A percentile compares a stretch with the other conserved stretches of the same genome.
These are phyloP conservation scores for Drosophila orosa DNA, from an alignment of 1,140 invertebrate species.

Conservation along the genomic window DNA sequence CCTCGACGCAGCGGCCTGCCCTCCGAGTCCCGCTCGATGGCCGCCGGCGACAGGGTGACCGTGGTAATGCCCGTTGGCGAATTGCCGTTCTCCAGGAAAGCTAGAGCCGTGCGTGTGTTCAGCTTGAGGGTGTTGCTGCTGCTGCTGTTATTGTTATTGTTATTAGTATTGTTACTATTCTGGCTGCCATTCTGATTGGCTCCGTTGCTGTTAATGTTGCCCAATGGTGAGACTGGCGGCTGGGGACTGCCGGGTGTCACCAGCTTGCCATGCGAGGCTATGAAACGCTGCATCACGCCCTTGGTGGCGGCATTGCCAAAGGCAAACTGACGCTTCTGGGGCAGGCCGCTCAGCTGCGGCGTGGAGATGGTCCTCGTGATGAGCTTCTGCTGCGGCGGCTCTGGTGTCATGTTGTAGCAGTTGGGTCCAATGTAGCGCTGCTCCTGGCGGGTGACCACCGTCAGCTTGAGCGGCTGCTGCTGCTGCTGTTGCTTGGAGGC, in stretches of 20 bases:
- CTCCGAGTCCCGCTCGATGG: conserved; percentile 85
- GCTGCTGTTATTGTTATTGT: conserved; percentile 46
- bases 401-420: conserved; percentile 84
- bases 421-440: conserved; percentile 77
- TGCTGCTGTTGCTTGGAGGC: conserved; percentile 19
- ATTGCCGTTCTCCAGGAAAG: conserved; percentile 57
- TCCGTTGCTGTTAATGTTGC: conserved; percentile 25
- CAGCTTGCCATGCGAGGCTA: conserved; percentile 89
- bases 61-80: conserved; percentile 37
- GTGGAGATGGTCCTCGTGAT: conserved; percentile 87
- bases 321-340: conserved; percentile 85
- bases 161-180: conserved; percentile 32
- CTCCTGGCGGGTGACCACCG: conserved; percentile 54
- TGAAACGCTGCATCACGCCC: conserved; percentile 91
- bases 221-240: conserved; percentile 20
- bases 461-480: conserved; percentile 49
- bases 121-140: conserved; percentile 49
- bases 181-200: background rate
- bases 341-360: conserved; percentile 85
- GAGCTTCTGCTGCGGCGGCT: conserved; percentile 84
- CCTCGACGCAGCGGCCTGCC: conserved; percentile 87
- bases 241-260: conserved; percentile 56
- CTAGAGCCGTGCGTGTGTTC: conserved; percentile 62
- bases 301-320: conserved; percentile 86
- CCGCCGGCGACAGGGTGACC: conserved; percentile 75